Evolutionary conservation across 2,113 vertebrate genomes (phyloP).

Genomic region (Microtus oregoni): DNA sequence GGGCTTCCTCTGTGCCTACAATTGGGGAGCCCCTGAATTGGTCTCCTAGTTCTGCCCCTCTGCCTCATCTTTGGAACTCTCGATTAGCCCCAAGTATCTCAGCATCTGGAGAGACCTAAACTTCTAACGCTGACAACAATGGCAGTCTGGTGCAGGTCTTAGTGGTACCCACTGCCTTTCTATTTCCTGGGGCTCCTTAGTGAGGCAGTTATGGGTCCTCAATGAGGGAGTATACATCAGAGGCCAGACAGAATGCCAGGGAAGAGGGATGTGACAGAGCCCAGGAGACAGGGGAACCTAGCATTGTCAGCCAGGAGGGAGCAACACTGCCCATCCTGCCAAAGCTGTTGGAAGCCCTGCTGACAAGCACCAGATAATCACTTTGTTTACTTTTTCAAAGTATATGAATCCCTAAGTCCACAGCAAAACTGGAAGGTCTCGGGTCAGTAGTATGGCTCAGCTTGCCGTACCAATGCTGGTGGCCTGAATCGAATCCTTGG

Average conservation of each 20-base stretch:
- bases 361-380: neutral
- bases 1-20: neutral
- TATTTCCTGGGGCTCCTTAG: neutral
- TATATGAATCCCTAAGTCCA: constrained; percentile 1
- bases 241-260: neutral
- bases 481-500: neutral
- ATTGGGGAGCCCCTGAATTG: neutral
- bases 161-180: neutral
- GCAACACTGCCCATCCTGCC: neutral
- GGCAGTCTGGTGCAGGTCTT: neutral
- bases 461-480: too few relatives aligned
- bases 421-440: constrained; percentile 17
- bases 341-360: neutral
- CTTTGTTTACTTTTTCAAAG: constrained; percentile 12
- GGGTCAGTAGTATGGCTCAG: neutral
- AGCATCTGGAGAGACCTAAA: neutral
- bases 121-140: neutral
- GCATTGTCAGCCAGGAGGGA: neutral
- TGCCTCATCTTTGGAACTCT: neutral
- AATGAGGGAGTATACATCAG: neutral
- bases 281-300: too few relatives aligned
- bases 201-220: neutral
- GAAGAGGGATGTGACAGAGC: neutral
- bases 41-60: neutral
- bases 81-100: neutral